Evolutionary conservation across 2,888 invertebrate species (phyloP), one percentile per base, ranked within the genome.

Genomic region (Campopleginae sp.): DNA sequence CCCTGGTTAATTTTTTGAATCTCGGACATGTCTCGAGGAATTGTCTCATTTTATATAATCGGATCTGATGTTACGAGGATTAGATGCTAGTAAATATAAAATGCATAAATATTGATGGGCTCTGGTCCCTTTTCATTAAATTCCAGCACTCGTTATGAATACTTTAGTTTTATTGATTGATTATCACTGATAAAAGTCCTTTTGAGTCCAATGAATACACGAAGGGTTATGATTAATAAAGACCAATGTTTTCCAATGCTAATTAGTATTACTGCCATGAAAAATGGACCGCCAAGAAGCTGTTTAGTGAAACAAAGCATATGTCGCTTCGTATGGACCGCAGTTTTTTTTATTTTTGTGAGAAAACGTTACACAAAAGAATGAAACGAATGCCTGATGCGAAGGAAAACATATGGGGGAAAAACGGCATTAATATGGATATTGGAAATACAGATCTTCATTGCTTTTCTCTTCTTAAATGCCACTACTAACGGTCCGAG

Each of bases 371-470:
- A 58, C 17, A 27, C 7, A 66, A 86, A 44, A 4, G 63, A n/a
- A 27, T 14, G 23, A 14, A 14, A 14, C 23, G 23, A 68, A 46
- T 31, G 10, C 17, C 8, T 27, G 31, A n/a, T 17, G 68, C 10
- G 14, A 46, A 23, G n/a, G 74, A 86, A 78, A 86, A 68, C 76
- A 82, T 48, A 65, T 42, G 46, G 48, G 63, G 44, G 51, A 82
- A 46, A 68, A 80, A 79, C 72, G 48, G 76, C 72, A 44, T 66
- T 79, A 66, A 44, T 33, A 68, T 48, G 74, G 66, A 78, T 38
- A 51, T 65, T 86, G 74, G 63, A 80, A 85, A 81, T 85, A 78
- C 78, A 75, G 68, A 82, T 85, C 65, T 71, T 61, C 61, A 38
- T 48, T 78, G 75, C 65, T 63, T 48, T 46, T 78, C 74, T 65